A percentile compares a stretch with the other conserved stretches of the same genome.
Conservation (phyloP, 2,888 invertebrate species). For the Antitype chi region DNA sequence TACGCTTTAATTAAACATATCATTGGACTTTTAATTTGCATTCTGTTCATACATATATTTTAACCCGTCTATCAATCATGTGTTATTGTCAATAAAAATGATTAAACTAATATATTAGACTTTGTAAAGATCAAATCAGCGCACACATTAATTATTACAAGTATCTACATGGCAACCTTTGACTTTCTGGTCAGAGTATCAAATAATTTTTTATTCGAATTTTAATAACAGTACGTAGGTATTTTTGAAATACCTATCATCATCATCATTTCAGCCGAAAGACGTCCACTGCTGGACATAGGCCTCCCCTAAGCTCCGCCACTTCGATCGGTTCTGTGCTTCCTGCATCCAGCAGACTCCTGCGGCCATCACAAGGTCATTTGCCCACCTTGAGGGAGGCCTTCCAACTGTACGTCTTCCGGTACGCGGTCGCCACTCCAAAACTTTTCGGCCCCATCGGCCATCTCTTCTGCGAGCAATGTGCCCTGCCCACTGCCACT, state of each 20-base stretch:
- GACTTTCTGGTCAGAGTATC: not conserved
- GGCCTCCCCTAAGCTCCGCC: too few species aligned
- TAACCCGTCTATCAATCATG: conserved; percentile 66
- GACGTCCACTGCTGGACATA: too few species aligned
- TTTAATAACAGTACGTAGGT: not conserved
- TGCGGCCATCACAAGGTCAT: too few species aligned
- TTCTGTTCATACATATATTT: conserved; percentile 66
- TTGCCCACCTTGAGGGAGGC: too few species aligned
- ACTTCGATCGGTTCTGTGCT: too few species aligned
- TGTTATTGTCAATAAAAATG: conserved; percentile 65
- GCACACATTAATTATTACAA: conserved; percentile 50
- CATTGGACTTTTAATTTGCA: conserved; percentile 64
- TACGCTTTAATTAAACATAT: conserved; percentile 66
- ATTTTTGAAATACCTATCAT: not conserved
- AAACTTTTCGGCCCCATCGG: too few species aligned
- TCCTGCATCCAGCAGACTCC: too few species aligned
- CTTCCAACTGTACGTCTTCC: too few species aligned
- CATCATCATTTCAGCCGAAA: too few species aligned
- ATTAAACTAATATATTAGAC: conserved; percentile 57
- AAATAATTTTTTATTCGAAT: not conserved
- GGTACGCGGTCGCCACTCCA: too few species aligned
- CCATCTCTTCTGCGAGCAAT: too few species aligned
- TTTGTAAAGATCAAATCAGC: conserved; percentile 58
- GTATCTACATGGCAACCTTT: conserved; percentile 8
- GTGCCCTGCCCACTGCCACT: too few species aligned